Conservation (phyloP, 2,888 invertebrate genomes). For the Netelia fuscicornis region DNA sequence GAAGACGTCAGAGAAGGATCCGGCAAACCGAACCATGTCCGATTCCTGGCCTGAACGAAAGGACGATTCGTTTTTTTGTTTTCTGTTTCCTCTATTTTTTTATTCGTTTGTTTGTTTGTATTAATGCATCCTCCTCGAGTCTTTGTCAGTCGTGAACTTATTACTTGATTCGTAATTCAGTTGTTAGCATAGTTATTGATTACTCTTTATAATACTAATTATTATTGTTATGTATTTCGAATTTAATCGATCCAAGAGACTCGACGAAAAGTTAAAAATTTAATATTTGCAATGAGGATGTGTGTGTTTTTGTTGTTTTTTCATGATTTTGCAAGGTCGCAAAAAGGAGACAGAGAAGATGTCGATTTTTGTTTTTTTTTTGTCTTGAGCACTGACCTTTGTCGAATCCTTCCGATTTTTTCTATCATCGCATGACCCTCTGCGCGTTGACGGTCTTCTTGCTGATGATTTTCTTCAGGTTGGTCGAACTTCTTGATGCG, state of each 20-base stretch:
- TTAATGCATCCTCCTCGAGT: slow-evolving; percentile 41
- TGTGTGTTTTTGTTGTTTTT: slow-evolving; percentile 52
- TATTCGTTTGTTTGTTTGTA: not conserved
- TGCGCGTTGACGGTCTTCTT: not conserved
- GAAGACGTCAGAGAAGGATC: slow-evolving; percentile 47
- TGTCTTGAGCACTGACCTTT: slow-evolving; percentile 65
- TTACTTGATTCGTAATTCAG: slow-evolving; percentile 12
- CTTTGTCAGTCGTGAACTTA: not conserved
- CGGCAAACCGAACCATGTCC: slow-evolving; percentile 32
- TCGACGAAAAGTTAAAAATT: not conserved
- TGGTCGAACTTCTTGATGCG: not conserved
- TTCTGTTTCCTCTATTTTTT: not conserved
- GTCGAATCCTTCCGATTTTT: slow-evolving; percentile 25
- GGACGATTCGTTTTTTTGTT: slow-evolving; percentile 46
- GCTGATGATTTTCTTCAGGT: not conserved
- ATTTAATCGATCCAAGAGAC: slow-evolving; percentile 14
- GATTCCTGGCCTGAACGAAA: slow-evolving; percentile 63
- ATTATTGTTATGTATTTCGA: not conserved
- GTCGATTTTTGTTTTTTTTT: slow-evolving; percentile 18
- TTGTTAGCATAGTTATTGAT: slow-evolving; percentile 21
- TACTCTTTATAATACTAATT: slow-evolving; percentile 8
- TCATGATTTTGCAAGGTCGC: slow-evolving; percentile 31
- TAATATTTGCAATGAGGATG: not conserved
- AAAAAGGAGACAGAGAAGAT: slow-evolving; percentile 39
- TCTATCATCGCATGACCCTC: slow-evolving; percentile 14